Conservation (phyloP, 1,140 invertebrate genomes). For the Magallana gigas region DNA sequence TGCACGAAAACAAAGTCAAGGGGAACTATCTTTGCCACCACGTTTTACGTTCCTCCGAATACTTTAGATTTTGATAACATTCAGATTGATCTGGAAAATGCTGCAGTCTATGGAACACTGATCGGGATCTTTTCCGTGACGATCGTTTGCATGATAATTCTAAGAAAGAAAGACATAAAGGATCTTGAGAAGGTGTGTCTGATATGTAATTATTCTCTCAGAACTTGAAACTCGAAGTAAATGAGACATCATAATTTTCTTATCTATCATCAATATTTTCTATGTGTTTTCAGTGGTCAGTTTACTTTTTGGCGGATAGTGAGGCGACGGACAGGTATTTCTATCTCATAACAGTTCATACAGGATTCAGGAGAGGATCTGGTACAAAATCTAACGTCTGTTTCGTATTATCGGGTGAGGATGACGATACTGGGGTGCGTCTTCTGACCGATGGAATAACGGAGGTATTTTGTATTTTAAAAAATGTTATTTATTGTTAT, state of each 20-base stretch:
- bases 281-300: conserved; percentile 64
- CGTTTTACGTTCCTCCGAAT: conserved; percentile 80
- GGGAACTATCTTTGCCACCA: conserved; percentile 52
- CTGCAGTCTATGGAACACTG: conserved; percentile 74
- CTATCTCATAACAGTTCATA: conserved; percentile 73
- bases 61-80: conserved; percentile 81
- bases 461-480: conserved; percentile 46
- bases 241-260: neutral
- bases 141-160: neutral
- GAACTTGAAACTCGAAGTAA: no score
- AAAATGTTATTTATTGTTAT: no score
- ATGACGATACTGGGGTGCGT: conserved; percentile 67
- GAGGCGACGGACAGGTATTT: conserved; percentile 66
- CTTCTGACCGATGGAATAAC: conserved; percentile 67
- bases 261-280: neutral
- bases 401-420: conserved; percentile 72
- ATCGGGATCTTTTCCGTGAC: conserved; percentile 77
- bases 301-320: conserved; percentile 69
- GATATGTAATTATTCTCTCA: neutral
- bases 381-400: conserved; percentile 73
- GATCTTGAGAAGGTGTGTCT: conserved; percentile 23
- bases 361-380: conserved; percentile 67
- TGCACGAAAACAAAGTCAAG: conserved; percentile 46
- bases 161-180: conserved; percentile 10
- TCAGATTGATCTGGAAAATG: conserved; percentile 73